phyloP scores from a whole-genome alignment of 2,888 invertebrate genomes.

The Acleris emargana region DNA sequence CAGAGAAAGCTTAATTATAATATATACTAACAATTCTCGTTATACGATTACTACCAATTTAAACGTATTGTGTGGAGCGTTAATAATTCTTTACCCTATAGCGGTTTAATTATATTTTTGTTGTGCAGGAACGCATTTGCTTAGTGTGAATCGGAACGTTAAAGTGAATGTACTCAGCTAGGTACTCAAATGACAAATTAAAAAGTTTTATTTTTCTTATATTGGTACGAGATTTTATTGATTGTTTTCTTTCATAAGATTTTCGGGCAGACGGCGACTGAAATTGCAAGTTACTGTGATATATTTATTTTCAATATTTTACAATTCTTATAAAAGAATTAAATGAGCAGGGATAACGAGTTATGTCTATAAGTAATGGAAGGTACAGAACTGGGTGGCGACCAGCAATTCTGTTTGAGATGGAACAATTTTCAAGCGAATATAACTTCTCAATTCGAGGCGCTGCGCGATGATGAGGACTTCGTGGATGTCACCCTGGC shows the following conservation, averaged over 20 bases:
- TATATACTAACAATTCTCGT: neutral
- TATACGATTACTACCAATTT: neutral
- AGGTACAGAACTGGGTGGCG: slow-evolving; percentile 86
- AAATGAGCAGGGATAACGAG: slow-evolving; percentile 84
- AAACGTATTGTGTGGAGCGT: neutral
- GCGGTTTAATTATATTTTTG: neutral
- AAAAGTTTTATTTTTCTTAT: slow-evolving; percentile 84
- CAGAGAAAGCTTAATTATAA: neutral
- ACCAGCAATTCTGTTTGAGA: slow-evolving; percentile 94
- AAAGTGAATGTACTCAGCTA: slow-evolving; percentile 81
- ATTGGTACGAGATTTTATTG: slow-evolving; percentile 85
- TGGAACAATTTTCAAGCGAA: slow-evolving; percentile 96
- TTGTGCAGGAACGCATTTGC: slow-evolving; percentile 6
- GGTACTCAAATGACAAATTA: slow-evolving; percentile 81
- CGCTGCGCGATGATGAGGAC: slow-evolving; percentile 92
- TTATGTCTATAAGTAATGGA: slow-evolving; percentile 85
- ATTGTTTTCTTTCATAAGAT: slow-evolving; percentile 84
- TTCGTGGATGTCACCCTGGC: slow-evolving; percentile 95
- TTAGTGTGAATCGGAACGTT: slow-evolving; percentile 69
- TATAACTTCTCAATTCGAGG: slow-evolving; percentile 93
- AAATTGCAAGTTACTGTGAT: slow-evolving; percentile 84
- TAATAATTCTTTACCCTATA: neutral
- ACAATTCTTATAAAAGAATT: slow-evolving; percentile 83
- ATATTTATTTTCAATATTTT: slow-evolving; percentile 83
- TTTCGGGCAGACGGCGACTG: slow-evolving; percentile 84